Percentiles rank a stretch among this genome's conserved stretches.
phyloP scores from a whole-genome alignment of 2,797 vertebrate species.

The Margarornis squamiger region DNA sequence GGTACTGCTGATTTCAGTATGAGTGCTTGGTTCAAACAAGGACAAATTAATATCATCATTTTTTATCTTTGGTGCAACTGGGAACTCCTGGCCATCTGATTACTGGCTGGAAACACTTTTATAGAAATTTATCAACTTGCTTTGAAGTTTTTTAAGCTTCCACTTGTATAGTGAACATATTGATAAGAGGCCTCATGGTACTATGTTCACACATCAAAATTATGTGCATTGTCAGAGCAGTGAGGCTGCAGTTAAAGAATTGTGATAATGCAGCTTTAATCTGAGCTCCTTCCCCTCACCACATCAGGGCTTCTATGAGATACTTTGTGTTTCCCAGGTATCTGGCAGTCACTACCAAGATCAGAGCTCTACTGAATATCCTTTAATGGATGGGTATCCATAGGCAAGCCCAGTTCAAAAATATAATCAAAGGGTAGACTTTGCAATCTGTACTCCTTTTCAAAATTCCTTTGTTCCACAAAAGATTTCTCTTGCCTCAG shows the following conservation, averaged over 20 bases:
- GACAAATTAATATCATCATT: constrained; percentile 17
- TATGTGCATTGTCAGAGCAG: background rate
- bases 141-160: constrained; percentile 41
- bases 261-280: background rate
- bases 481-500: background rate
- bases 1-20: background rate
- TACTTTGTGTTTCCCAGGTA: background rate
- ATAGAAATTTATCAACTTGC: constrained; percentile 28
- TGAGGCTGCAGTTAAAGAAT: background rate
- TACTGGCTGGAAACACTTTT: constrained; percentile 31
- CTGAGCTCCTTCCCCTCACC: background rate
- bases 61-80: constrained; percentile 33
- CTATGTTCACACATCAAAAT: constrained; percentile 18
- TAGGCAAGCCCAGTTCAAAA: background rate
- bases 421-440: background rate
- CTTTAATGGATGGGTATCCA: background rate
- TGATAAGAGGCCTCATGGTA: constrained; percentile 22
- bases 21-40: constrained; percentile 26
- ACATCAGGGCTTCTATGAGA: background rate
- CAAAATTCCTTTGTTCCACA: background rate
- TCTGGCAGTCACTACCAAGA: background rate
- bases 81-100: constrained; percentile 36
- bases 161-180: background rate
- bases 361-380: background rate
- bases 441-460: background rate